Evolutionary conservation across 2,113 vertebrate species (phyloP).

Genomic region (Microtus oregoni): DNA sequence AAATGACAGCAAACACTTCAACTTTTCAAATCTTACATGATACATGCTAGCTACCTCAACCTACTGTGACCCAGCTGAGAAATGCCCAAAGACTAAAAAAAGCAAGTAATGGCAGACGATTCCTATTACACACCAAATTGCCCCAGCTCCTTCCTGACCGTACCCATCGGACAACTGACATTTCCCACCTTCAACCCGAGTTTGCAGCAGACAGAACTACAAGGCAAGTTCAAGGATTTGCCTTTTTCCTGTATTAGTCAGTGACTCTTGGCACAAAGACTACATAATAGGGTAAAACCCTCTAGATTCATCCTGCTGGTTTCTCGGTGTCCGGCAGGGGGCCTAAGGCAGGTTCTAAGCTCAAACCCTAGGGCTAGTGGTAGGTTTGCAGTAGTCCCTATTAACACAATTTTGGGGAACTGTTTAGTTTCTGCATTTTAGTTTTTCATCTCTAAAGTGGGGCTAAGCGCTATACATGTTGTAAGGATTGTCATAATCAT

Average conservation of each 20-base stretch:
- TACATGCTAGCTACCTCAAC: background rate
- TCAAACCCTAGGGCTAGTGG: background rate
- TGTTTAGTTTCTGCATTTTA: background rate
- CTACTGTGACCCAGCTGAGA: background rate
- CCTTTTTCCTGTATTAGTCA: background rate
- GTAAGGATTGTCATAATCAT: background rate
- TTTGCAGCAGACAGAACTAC: background rate
- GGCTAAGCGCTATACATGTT: background rate
- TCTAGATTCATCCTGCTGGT: background rate
- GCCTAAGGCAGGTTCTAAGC: background rate
- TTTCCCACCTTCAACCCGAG: background rate
- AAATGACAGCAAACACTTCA: conserved; percentile 19
- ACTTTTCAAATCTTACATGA: background rate
- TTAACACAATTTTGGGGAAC: background rate
- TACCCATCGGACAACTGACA: background rate
- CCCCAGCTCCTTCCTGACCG: background rate
- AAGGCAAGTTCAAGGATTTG: background rate
- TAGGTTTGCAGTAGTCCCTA: too few species aligned
- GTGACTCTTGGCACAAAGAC: background rate
- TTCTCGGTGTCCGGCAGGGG: background rate
- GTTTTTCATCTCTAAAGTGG: background rate
- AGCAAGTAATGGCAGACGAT: background rate
- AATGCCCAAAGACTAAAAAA: background rate
- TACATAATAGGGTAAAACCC: background rate
- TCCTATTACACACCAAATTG: background rate